Base-by-base conservation (phyloP, 1,140 invertebrate genomes). In the Tetranychus cinnabarinus region DNA sequence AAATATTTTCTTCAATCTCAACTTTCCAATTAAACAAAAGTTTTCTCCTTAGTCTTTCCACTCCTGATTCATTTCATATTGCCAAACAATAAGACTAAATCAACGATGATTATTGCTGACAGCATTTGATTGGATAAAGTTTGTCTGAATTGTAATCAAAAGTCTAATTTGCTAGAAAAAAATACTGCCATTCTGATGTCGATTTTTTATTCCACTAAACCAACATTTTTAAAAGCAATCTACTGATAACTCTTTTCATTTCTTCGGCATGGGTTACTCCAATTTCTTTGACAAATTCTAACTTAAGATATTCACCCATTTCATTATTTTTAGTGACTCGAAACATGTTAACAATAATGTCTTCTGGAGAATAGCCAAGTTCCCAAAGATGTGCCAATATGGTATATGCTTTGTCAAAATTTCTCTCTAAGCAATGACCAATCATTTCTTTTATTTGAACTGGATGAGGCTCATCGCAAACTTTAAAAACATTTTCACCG, bases 381-480 rank as follows among this genome's bases (percentile, higher is more conserved):
- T 82, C 83, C 83, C 87, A 93, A 33, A 97, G 75, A 71, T 90
- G 83, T 13, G 81, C 77, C 68, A 97, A 79, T 39, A 90, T 80
- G 73, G 85, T 85, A 69, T 87, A 93, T 1, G 91, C 87, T 67
- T 85, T 83, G 60, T 84, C 81, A 64, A 97, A 84, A 64, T 96
- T 81, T 47, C 82, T 82, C 56, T 82, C 62, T 7, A 66, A 75
- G 74, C 91, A 98, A 68, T 81, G 77, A 61, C 86, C 79, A 57
- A 99, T 74, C 89, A 98, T 97, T 65, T 85, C 81, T 72, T 86
- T 85, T 10, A 99, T 82, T 0, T 93, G 70, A 63, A 95, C 76
- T 7, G 96, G 96, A 78, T 98, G 92, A 0, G 96, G 95, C 72
- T 99, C 93, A 75, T 99, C 96, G 72, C 96, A 99, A 15, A 99